Evolutionary conservation across 2,797 vertebrate species (phyloP).

Genomic region (Scolopax bukidnonensis): DNA sequence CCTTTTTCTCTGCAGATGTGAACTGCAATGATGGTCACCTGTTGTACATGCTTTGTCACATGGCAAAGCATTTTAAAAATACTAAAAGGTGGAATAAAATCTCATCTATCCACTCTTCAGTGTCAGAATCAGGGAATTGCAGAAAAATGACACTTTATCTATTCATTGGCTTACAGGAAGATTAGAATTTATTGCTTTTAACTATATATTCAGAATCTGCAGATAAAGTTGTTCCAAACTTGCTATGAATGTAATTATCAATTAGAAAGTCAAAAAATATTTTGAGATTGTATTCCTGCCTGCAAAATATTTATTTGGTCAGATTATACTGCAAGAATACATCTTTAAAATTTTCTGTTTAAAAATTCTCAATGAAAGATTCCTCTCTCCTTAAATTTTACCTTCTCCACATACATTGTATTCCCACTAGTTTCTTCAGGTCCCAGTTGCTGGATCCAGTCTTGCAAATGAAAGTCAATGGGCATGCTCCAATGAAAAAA

Average conservation of each 20-base stretch:
- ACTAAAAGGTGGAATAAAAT: neutral
- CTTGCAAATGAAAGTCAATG: neutral
- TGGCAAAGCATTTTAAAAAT: neutral
- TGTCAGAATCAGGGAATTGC: neutral
- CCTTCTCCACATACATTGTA: accelerated
- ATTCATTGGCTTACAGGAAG: neutral
- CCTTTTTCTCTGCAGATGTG: neutral
- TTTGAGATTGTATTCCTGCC: neutral
- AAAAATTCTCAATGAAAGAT: neutral
- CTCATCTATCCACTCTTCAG: neutral
- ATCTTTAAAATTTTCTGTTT: neutral
- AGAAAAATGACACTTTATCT: neutral
- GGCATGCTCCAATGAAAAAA: neutral
- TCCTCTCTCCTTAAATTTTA: neutral
- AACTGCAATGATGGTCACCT: neutral
- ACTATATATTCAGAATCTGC: neutral
- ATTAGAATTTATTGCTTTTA: neutral
- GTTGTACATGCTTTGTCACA: neutral
- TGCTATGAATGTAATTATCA: neutral
- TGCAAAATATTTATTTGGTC: neutral
- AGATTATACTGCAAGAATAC: neutral
- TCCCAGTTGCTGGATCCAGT: neutral
- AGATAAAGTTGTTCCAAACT: neutral
- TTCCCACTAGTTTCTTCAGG: neutral
- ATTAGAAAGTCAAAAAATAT: neutral